Evolutionary conservation across 2,888 invertebrate species (phyloP), one percentile per base, ranked within the genome.

Genomic region (Ariolimax columbianus): DNA sequence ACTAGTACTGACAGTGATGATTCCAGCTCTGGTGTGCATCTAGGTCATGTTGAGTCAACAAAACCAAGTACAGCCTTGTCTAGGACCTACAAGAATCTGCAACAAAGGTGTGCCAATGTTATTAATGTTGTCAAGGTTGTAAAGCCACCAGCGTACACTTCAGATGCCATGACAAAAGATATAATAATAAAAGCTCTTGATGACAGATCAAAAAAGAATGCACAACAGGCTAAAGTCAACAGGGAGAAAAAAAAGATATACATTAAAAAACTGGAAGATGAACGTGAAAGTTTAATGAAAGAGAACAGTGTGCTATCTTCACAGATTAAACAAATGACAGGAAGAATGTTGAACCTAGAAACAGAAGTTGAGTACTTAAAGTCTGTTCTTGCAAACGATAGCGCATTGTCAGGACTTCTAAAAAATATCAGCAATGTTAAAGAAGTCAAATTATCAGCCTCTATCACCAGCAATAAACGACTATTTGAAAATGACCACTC

Each of bases 181-280:
- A 84, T 88, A 51, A 84, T 91, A 6, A 43, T 88, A 68, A 86
- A 90, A 84, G 91, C 90, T 11, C 78, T 91, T 55, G 91, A 91
- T 51, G 91, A 91, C 17, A 88, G 89, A 82, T 92, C 90, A 79
- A 88, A 88, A 70, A 92, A 92, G 84, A 92, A 92, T 89, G 93
- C 92, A 26, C 82, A 89, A 26, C 91, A 91, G 77, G 93, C 93
- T 1, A 91, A 91, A 86, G 43, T 91, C 7, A 92, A 93, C 83
- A 88, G 93, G 9, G 90, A 92, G 85, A 93, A 91, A 89, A 93
- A 93, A 87, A 93, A 93, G 89, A 89, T 85, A 0, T 93, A 92
- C 79, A 90, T 93, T 7, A 88, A 89, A 36, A 88, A 87, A 40
- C 84, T 93, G 30, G 93, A 93, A 84, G 85, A 89, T n/a, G 89